Base-by-base conservation (phyloP, 1,140 invertebrate genomes). In the Drosophila willistoni region DNA sequence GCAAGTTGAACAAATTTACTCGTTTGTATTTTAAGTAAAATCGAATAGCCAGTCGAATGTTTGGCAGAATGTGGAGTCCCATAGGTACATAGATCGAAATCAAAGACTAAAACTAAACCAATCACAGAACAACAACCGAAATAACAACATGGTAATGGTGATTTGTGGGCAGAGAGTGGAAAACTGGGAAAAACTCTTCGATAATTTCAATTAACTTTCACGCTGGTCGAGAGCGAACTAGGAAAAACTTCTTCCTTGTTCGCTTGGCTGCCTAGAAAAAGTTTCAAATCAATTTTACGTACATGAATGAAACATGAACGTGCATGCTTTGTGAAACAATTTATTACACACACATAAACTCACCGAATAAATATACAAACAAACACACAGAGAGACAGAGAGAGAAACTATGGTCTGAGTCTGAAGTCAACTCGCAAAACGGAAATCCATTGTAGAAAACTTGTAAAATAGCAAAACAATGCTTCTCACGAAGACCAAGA, bases 261-360 rank as follows among this genome's bases (percentile, higher is more conserved):
- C 73, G 73, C 66, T 76, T 76, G 41, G 73, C 72, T 76, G 73
- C 66, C 73, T n/a, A 12, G 66, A 65, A 73, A 84, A 86, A 81
- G 83, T 86, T 86, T 66, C 64, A 82, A 86, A 86, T 86, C 82
- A 86, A 86, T 86, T 86, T 86, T 75, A 86, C 79, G 79, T 86
- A 82, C 83, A 87, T 86, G 83, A 77, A 86, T 87, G 83, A 87
- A 82, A 86, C 83, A 87, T 86, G 83, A 82, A 87, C 83, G 83
- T 86, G 83, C 41, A 87, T 73, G 83, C 82, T 72, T 81, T 79
- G 71, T 76, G 69, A 59, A 81, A 68, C 82, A 86, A 86, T 86
- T 86, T 86, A 85, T 85, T 74, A 74, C 71, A 81, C 60, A 71
- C 39, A 76, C 62, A 65, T 68, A 29, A 29, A 29, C 5, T 29